Percentiles rank a stretch among this genome's conserved stretches.
phyloP scores from a whole-genome alignment of 2,888 invertebrate species.

The Bombylius discolor region DNA sequence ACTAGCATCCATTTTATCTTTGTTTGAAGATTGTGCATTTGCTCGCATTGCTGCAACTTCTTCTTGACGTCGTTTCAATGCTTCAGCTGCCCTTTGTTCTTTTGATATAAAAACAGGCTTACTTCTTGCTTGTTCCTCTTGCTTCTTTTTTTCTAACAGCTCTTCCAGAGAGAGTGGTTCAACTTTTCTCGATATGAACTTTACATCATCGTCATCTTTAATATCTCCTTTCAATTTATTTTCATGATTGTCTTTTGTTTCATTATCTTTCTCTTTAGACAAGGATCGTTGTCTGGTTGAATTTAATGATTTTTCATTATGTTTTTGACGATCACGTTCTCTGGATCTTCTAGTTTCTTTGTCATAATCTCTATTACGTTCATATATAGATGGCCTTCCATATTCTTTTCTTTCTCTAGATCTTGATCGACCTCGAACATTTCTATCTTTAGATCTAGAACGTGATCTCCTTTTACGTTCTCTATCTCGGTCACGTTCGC shows the following conservation, averaged over 20 bases:
- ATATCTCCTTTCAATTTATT: conserved; percentile 13
- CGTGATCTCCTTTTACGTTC: conserved; percentile 22
- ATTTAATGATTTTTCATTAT: conserved; percentile 21
- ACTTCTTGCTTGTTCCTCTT: conserved; percentile 85
- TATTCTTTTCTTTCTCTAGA: conserved; percentile 27
- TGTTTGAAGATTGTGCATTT: conserved; percentile 31
- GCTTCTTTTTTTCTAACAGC: conserved; percentile 86
- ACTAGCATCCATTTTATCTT: neutral
- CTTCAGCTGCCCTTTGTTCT: conserved; percentile 84
- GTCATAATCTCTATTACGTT: neutral
- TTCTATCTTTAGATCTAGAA: conserved; percentile 26
- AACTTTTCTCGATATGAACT: conserved; percentile 33
- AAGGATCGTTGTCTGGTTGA: neutral
- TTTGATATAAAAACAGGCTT: conserved; percentile 96
- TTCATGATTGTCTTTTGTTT: conserved; percentile 19
- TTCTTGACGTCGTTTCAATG: conserved; percentile 76
- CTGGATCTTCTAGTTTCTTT: conserved; percentile 7
- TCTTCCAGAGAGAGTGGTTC: conserved; percentile 96
- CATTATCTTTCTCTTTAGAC: conserved; percentile 22
- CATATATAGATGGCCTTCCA: neutral
- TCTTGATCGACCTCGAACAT: conserved; percentile 20
- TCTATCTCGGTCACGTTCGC: conserved; percentile 22
- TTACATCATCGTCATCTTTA: conserved; percentile 10
- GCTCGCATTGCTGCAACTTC: conserved; percentile 73
- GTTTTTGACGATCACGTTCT: conserved; percentile 22